phyloP scores from a whole-genome alignment of 2,113 vertebrate species.

The Myanophis thanlyinensis region DNA sequence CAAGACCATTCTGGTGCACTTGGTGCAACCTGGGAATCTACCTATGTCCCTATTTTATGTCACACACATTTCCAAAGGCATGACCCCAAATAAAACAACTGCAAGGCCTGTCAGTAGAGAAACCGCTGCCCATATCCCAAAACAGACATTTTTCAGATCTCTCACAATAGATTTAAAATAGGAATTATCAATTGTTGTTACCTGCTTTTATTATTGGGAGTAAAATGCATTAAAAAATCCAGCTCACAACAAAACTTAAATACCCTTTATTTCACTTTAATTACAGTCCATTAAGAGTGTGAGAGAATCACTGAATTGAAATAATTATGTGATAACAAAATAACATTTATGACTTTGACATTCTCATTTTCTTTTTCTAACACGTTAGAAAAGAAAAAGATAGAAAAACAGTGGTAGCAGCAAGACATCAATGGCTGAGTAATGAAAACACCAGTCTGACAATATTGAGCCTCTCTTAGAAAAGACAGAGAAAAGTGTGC shows the following conservation, averaged over 20 bases:
- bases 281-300: not conserved
- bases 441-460: conserved; percentile 64
- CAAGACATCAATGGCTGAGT: conserved; percentile 64
- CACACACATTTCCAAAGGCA: not conserved
- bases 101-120: not conserved
- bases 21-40: not conserved
- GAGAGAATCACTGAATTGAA: not conserved
- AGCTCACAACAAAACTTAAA: not conserved
- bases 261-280: not conserved
- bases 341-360: conserved; percentile 19
- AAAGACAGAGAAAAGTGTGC: conserved; percentile 73
- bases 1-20: not conserved
- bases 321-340: not conserved
- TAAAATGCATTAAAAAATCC: not conserved
- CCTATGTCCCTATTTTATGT: not conserved
- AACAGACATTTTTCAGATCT: not conserved
- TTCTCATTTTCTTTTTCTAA: conserved; percentile 10
- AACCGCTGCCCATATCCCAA: too few species aligned
- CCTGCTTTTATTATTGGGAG: not conserved
- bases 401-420: conserved; percentile 26
- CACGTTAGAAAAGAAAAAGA: conserved; percentile 45
- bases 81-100: not conserved
- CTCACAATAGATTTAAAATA: not conserved
- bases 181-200: not conserved
- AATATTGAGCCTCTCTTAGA: conserved; percentile 55